Conservation (phyloP, 2,888 invertebrate genomes). For the Esperia sulphurella region DNA sequence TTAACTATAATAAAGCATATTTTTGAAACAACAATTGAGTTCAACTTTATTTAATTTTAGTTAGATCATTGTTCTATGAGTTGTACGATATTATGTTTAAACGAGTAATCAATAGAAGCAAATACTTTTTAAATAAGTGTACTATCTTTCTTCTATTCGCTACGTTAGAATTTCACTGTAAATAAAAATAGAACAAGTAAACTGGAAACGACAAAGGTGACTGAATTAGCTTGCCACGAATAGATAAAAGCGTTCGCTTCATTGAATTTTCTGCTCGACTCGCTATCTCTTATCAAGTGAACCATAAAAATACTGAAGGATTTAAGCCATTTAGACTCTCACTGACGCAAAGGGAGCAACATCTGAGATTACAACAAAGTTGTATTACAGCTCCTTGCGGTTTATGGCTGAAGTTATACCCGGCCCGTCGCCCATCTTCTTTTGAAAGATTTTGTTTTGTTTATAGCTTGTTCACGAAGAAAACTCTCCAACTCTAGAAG, state of each 20-base stretch:
- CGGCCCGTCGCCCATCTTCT: constrained; percentile 5
- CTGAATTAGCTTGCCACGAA: neutral
- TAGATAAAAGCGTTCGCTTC: neutral
- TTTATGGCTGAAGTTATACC: constrained; percentile 11
- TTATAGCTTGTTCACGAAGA: constrained; percentile 6
- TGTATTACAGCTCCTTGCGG: constrained; percentile 14
- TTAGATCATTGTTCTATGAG: no score
- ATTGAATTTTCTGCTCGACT: neutral
- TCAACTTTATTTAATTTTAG: no score
- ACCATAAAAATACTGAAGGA: constrained; percentile 2
- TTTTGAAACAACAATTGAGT: no score
- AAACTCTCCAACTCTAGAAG: neutral
- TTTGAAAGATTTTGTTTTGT: constrained; percentile 10
- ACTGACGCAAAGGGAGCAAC: constrained; percentile 14
- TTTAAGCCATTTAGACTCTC: constrained; percentile 17
- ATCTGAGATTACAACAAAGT: constrained; percentile 17
- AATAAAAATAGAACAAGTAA: no score
- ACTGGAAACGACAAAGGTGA: no score
- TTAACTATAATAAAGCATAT: no score
- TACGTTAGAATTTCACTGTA: no score
- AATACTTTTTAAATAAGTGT: no score
- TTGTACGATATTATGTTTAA: no score
- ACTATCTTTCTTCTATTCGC: no score
- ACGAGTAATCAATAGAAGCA: no score
- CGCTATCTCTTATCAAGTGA: constrained; percentile 5